phyloP scores from a whole-genome alignment of 2,888 invertebrate genomes.

The Aphodius granarius region DNA sequence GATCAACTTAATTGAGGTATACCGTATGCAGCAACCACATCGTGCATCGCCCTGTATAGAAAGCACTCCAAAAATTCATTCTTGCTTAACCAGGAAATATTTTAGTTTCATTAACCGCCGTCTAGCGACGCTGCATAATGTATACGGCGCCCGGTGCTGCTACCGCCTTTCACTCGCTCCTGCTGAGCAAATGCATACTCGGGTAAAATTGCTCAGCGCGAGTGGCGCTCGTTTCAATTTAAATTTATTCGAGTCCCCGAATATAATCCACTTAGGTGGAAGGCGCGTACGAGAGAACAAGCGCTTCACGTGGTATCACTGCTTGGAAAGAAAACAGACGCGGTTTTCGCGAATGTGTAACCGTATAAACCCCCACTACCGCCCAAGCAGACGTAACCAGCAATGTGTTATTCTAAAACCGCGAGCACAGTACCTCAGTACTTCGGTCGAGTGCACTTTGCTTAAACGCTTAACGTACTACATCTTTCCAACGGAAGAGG shows the following conservation, averaged over 20 bases:
- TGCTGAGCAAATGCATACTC: background rate
- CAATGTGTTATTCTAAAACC: slow-evolving; percentile 13
- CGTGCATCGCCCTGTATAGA: background rate
- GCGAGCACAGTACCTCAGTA: background rate
- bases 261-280: slow-evolving; percentile 10
- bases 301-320: slow-evolving; percentile 2
- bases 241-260: slow-evolving; percentile 12
- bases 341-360: background rate
- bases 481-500: background rate
- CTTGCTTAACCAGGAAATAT: background rate
- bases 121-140: background rate
- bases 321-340: slow-evolving; percentile 13
- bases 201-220: slow-evolving; percentile 2
- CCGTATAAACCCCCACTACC: background rate
- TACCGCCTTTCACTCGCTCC: background rate
- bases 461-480: background rate
- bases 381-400: background rate
- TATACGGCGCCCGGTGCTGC: background rate
- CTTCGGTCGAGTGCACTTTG: slow-evolving; percentile 6
- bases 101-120: background rate
- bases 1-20: too few relatives aligned
- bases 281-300: background rate
- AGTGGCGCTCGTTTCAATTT: slow-evolving; percentile 7
- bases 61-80: background rate
- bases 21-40: too few relatives aligned